A percentile compares a stretch with the other conserved stretches of the same genome.
Conservation (phyloP, 2,888 invertebrate genomes). For the Gerris lacustris region DNA sequence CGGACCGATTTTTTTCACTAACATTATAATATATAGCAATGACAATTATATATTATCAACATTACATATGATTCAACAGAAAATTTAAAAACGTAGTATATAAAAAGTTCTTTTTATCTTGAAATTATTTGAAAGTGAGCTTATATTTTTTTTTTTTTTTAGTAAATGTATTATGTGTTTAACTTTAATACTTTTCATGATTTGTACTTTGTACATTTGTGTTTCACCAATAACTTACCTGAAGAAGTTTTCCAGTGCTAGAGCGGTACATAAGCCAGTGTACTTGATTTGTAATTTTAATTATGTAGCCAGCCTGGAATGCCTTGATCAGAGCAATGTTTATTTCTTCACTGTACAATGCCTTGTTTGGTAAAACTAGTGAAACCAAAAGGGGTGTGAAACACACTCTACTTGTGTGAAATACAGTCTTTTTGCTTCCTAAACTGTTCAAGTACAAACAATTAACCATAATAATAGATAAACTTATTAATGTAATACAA, state of each 20-base stretch:
- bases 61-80: too few species aligned
- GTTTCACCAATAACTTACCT: constrained; percentile 39
- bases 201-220: neutral
- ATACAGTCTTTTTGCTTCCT: constrained; percentile 29
- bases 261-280: constrained; percentile 59
- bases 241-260: constrained; percentile 47
- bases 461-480: constrained; percentile 20
- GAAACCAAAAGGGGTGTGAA: constrained; percentile 60
- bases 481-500: neutral
- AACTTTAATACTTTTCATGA: neutral
- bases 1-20: too few species aligned
- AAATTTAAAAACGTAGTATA: too few species aligned
- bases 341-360: constrained; percentile 50
- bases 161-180: too few species aligned
- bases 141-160: too few species aligned
- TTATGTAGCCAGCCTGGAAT: constrained; percentile 53
- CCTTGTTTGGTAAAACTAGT: constrained; percentile 50
- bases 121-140: too few species aligned
- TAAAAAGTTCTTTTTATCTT: too few species aligned
- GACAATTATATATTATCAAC: too few species aligned
- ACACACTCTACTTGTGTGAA: constrained; percentile 63
- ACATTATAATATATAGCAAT: too few species aligned
- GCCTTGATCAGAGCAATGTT: constrained; percentile 49
- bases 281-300: constrained; percentile 55
- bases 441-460: constrained; percentile 33